A percentile compares a stretch with the other conserved stretches of the same genome.
These are phyloP conservation scores for Mus minutoides DNA, from an alignment of 2,797 vertebrate species.

Conservation along the genomic window DNA sequence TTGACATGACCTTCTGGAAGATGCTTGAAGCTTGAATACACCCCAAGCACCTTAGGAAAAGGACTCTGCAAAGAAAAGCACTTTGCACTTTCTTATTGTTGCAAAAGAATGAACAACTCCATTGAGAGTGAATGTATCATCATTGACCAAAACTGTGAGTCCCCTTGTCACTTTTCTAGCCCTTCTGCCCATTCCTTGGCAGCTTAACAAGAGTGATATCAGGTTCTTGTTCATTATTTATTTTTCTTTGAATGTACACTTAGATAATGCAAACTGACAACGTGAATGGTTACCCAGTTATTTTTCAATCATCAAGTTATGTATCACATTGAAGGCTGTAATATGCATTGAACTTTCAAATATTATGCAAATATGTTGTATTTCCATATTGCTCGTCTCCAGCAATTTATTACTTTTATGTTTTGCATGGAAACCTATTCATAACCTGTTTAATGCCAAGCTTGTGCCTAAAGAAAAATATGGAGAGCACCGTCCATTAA, in stretches of 20 bases:
- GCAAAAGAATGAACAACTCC: not conserved
- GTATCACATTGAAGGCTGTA: slow-evolving; percentile 40
- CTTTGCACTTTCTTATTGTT: not conserved
- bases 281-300: slow-evolving; percentile 51
- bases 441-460: slow-evolving; percentile 52
- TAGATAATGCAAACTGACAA: slow-evolving; percentile 31
- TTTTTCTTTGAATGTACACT: slow-evolving; percentile 47
- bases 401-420: slow-evolving; percentile 65
- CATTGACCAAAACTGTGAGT: not conserved
- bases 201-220: not conserved
- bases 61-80: not conserved
- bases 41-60: not conserved
- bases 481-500: slow-evolving; percentile 9
- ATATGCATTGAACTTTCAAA: slow-evolving; percentile 62
- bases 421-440: slow-evolving; percentile 57
- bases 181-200: not conserved
- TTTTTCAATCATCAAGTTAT: slow-evolving; percentile 53
- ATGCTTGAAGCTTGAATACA: not conserved
- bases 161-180: not conserved
- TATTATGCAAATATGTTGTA: slow-evolving; percentile 59
- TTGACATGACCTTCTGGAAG: not conserved
- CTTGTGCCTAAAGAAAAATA: slow-evolving; percentile 43
- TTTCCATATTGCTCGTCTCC: slow-evolving; percentile 40
- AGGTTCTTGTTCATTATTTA: slow-evolving; percentile 15
- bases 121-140: not conserved